Conservation (phyloP, 2,797 vertebrate genomes). For the Acipenser transmontanus region DNA sequence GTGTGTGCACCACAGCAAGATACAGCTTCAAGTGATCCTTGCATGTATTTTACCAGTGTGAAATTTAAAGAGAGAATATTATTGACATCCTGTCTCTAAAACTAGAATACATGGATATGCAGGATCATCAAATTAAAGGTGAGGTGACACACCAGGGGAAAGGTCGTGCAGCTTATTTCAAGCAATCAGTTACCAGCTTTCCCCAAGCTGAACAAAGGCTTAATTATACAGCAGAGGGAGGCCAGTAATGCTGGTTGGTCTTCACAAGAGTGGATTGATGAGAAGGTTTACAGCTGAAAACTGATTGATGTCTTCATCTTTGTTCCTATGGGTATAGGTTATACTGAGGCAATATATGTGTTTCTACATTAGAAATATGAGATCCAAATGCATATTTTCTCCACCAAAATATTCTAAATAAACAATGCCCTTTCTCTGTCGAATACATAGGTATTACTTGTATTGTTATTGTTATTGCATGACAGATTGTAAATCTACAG, state of each 20-base stretch:
- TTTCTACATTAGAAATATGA: too few relatives aligned
- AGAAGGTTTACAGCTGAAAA: constrained; percentile 6
- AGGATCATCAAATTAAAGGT: constrained; percentile 62
- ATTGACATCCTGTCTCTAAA: constrained; percentile 48
- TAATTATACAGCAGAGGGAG: constrained; percentile 49
- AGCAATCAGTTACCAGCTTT: constrained; percentile 54
- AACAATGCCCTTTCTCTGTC: too few relatives aligned
- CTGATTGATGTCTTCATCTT: constrained; percentile 13
- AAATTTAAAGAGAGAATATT: constrained; percentile 34
- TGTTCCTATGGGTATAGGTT: constrained; percentile 1
- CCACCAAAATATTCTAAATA: too few relatives aligned
- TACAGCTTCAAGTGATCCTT: neutral
- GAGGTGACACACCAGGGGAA: constrained; percentile 56
- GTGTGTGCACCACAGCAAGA: neutral
- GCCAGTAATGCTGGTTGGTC: constrained; percentile 37
- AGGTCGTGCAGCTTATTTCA: constrained; percentile 61
- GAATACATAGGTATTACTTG: too few relatives aligned
- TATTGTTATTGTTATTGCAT: too few relatives aligned
- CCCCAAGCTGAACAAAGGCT: constrained; percentile 56
- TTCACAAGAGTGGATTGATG: constrained; percentile 4
- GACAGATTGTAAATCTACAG: too few relatives aligned
- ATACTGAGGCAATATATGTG: neutral
- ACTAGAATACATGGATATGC: constrained; percentile 55
- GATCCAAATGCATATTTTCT: too few relatives aligned
- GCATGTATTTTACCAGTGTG: neutral